Evolutionary conservation across 2,888 invertebrate genomes (phyloP).

Genomic region (Phytoseiulus persimilis): DNA sequence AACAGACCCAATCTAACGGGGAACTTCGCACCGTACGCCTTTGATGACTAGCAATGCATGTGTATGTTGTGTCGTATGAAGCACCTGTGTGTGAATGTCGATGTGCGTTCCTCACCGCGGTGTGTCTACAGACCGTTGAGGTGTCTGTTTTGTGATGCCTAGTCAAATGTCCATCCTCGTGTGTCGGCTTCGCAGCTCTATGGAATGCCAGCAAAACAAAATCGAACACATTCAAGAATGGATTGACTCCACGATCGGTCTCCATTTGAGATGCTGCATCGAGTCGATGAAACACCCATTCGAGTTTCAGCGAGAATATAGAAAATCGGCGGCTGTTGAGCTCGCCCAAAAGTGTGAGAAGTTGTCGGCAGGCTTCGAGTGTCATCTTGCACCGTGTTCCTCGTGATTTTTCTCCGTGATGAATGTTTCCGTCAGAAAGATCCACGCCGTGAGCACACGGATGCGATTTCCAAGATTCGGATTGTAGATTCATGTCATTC

Average conservation of each 20-base stretch:
- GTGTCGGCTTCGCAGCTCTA: neutral
- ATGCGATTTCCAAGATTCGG: neutral
- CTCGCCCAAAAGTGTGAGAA: neutral
- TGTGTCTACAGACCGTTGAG: neutral
- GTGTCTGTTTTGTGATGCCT: neutral
- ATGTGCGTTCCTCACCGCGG: neutral
- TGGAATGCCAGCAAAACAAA: neutral
- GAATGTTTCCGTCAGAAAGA: neutral
- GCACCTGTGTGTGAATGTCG: neutral
- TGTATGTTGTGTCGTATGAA: neutral
- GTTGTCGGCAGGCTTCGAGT: neutral
- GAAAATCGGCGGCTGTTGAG: neutral
- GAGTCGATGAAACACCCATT: neutral
- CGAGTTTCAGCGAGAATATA: neutral
- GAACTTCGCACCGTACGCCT: slow-evolving; percentile 14
- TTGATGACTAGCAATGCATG: neutral
- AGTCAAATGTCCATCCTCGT: neutral
- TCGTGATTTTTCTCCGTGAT: neutral
- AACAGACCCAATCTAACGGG: neutral
- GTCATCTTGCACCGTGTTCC: neutral
- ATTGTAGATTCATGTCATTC: neutral
- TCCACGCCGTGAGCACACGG: neutral
- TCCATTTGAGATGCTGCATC: no score
- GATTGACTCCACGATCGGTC: no score
- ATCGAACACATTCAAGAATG: neutral